Evolutionary conservation across 2,888 invertebrate species (phyloP).

Genomic region (Himalopsyche kuldschensis): DNA sequence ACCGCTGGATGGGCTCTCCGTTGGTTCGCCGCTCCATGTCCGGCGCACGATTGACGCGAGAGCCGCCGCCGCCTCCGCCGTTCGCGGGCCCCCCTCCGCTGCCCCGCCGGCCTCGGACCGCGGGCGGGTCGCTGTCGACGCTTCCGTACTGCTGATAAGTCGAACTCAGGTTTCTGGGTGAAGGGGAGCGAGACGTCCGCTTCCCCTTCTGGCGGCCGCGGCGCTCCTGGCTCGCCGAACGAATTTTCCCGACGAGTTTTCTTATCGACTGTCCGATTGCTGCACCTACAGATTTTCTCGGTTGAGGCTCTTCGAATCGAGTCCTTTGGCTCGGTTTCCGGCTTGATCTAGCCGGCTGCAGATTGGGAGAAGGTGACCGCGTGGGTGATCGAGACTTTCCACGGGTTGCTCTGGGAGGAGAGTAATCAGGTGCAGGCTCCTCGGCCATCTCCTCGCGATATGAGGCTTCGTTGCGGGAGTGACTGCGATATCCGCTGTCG

Average conservation of each 20-base stretch:
- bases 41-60: conserved; percentile 42
- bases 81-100: conserved; percentile 40
- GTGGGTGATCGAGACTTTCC: conserved; percentile 49
- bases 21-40: conserved; percentile 38
- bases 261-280: conserved; percentile 79
- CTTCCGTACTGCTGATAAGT: conserved; percentile 58
- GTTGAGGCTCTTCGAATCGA: conserved; percentile 59
- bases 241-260: conserved; percentile 80
- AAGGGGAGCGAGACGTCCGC: conserved; percentile 64
- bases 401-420: conserved; percentile 60
- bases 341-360: conserved; percentile 51
- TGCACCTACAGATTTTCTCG: conserved; percentile 57
- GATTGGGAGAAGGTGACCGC: conserved; percentile 46
- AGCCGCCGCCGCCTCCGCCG: conserved; percentile 27
- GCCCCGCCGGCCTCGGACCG: conserved; percentile 37
- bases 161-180: conserved; percentile 54
- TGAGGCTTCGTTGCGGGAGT: conserved; percentile 59
- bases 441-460: conserved; percentile 54
- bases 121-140: conserved; percentile 50
- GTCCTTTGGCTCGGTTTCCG: conserved; percentile 72
- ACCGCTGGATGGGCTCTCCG: conserved; percentile 68
- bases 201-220: conserved; percentile 66
- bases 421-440: conserved; percentile 74
- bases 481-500: conserved; percentile 62
- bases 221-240: conserved; percentile 61